Percentiles rank a stretch among this genome's conserved stretches.
Conservation (phyloP, 1,140 invertebrate genomes). For the Procambarus clarkii region DNA sequence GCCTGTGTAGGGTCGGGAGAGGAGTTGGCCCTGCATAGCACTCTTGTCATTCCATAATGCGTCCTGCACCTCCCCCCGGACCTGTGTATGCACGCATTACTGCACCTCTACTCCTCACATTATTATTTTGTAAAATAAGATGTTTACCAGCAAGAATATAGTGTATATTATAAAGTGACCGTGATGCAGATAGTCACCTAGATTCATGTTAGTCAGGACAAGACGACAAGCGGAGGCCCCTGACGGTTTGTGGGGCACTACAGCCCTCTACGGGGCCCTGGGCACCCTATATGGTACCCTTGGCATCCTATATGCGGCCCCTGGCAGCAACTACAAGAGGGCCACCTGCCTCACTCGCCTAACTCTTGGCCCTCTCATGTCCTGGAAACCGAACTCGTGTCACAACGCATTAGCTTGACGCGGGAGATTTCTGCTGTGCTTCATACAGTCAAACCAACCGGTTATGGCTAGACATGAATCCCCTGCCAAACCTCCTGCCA, state of each 20-base stretch:
- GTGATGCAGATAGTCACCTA: neutral
- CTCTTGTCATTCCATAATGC: neutral
- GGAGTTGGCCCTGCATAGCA: neutral
- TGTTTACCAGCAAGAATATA: neutral
- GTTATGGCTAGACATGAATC: neutral
- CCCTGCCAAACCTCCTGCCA: neutral
- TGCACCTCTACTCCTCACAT: neutral
- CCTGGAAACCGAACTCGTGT: neutral
- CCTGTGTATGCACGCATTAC: neutral
- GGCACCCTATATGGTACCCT: no score
- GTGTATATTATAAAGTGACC: neutral
- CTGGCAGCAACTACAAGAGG: neutral
- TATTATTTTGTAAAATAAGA: neutral
- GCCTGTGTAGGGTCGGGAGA: neutral
- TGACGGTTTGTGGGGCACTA: neutral
- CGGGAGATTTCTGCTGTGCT: no score
- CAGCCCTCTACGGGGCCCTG: neutral
- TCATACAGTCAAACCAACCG: no score
- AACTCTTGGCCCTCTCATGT: neutral
- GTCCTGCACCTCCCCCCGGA: neutral
- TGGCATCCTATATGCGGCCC: no score
- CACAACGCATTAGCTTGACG: no score
- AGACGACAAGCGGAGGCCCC: neutral
- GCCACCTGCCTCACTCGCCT: neutral
- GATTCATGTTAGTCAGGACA: neutral